Evolutionary conservation across 2,113 vertebrate genomes (phyloP), one percentile per base, ranked within the genome.

Genomic region (Ancistrus triradiatus): DNA sequence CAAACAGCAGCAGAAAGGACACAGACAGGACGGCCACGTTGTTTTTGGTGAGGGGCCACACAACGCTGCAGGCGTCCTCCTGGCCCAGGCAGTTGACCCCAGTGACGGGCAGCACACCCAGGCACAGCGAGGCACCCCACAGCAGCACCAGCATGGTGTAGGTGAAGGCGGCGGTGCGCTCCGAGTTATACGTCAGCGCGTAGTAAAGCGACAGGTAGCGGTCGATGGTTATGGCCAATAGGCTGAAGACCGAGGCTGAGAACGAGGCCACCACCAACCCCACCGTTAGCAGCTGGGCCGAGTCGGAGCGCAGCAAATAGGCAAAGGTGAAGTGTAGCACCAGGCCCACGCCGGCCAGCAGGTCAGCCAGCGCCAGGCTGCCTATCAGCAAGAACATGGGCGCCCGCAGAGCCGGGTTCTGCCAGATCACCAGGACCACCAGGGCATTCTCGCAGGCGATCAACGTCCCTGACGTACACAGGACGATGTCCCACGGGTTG

Each of bases 171-270:
- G 94, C 93, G 1, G 95, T 99, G 76, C 95, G 90, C 82, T 98
- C 95, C 0, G 96, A 97, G 80, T 97, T 95, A 83, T 98, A 99
- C 27, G 95, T 99, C 80, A 99, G 87, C 35, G 96, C 96, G 0
- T 99, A 98, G 78, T 98, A 99, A 44, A 99, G 88, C 0, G 96
- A 99, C 80, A 99, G 91, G 87, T 99, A 99, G 72, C 96, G 93
- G 85, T 99, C 96, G 1, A 99, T 94, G 0, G 96, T 99, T 79
- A 99, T 99, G 33, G 95, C 95, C 88, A 99, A 80, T 87, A 98
- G 80, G 85, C 95, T 98, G 89, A 95, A 93, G 22, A 98, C 91
- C 0, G 96, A 99, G 68, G 96, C 96, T 0, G 94, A 98, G 87
- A 99, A 98, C 65, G 96, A 98, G 73, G 96, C 94, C 68, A 97